These are phyloP conservation scores for Eupithecia subfuscata DNA, from an alignment of 2,888 invertebrate genomes.

Conservation along the genomic window DNA sequence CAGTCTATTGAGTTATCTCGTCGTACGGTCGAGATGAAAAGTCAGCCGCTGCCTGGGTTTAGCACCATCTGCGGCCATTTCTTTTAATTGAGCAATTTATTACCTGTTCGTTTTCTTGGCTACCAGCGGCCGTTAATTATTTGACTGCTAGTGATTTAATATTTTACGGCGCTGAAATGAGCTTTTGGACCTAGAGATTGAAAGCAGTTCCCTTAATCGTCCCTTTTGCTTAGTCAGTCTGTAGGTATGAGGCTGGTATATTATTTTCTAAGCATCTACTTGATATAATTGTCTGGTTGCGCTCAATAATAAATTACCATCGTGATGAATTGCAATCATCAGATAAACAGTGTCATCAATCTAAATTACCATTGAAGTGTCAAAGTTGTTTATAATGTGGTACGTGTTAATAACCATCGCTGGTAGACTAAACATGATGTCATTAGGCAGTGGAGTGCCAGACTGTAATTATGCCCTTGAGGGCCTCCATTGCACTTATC, in stretches of 20 bases:
- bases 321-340: conserved; percentile 47
- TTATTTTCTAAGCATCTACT: conserved; percentile 18
- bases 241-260: background rate
- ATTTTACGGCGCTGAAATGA: background rate
- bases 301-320: conserved; percentile 30
- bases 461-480: conserved; percentile 25
- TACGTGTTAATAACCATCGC: conserved; percentile 49
- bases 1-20: conserved; percentile 17
- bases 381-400: conserved; percentile 57
- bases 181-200: conserved; percentile 1
- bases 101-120: conserved; percentile 29
- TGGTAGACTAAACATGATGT: conserved; percentile 66
- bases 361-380: conserved; percentile 53
- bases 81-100: conserved; percentile 37
- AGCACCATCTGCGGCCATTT: conserved; percentile 25
- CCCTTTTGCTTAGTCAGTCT: background rate
- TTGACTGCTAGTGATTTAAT: conserved; percentile 7
- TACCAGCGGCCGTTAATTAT: conserved; percentile 22
- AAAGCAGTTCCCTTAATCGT: background rate
- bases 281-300: conserved; percentile 24
- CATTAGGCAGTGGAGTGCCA: conserved; percentile 49
- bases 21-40: background rate
- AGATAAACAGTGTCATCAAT: conserved; percentile 55
- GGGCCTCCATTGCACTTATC: conserved; percentile 4
- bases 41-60: conserved; percentile 16